These are phyloP conservation scores for Volucella inflata DNA, from an alignment of 2,888 invertebrate species.

Conservation along the genomic window DNA sequence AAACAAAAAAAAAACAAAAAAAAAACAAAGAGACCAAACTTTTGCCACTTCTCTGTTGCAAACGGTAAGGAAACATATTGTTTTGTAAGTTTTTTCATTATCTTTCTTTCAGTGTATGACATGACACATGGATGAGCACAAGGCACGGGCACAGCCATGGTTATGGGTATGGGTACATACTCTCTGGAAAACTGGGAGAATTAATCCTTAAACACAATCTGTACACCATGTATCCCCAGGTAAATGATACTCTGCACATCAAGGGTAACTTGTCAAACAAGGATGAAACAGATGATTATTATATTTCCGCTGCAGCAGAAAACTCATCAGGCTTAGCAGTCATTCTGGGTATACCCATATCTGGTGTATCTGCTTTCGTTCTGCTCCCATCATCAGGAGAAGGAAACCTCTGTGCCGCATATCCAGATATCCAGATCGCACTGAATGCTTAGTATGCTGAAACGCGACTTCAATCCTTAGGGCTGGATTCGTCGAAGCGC, in stretches of 20 bases:
- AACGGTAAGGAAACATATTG: constrained; percentile 45
- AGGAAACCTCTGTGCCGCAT: neutral
- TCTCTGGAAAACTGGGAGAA: constrained; percentile 9
- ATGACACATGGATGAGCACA: too few relatives aligned
- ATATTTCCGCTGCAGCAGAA: constrained; percentile 56
- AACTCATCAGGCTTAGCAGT: constrained; percentile 54
- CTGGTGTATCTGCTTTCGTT: too few relatives aligned
- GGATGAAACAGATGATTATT: constrained; percentile 64
- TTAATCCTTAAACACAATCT: constrained; percentile 43
- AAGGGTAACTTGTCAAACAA: constrained; percentile 64
- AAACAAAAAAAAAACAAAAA: constrained; percentile 9
- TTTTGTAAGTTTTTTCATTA: constrained; percentile 59
- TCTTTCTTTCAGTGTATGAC: constrained; percentile 46
- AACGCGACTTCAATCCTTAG: constrained; percentile 10
- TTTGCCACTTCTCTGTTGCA: constrained; percentile 20
- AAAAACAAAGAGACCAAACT: constrained; percentile 1
- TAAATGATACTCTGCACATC: constrained; percentile 48
- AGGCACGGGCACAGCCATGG: neutral
- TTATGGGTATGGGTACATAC: neutral
- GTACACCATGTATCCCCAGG: constrained; percentile 42
- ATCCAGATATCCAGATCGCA: neutral
- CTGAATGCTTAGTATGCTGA: constrained; percentile 36
- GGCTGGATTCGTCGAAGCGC: neutral
- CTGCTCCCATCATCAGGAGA: too few relatives aligned
- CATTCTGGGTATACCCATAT: constrained; percentile 32